A percentile compares a stretch with the other conserved stretches of the same genome.
Evolutionary conservation across 2,888 invertebrate genomes (phyloP).

Genomic region (Eupithecia tripunctaria): DNA sequence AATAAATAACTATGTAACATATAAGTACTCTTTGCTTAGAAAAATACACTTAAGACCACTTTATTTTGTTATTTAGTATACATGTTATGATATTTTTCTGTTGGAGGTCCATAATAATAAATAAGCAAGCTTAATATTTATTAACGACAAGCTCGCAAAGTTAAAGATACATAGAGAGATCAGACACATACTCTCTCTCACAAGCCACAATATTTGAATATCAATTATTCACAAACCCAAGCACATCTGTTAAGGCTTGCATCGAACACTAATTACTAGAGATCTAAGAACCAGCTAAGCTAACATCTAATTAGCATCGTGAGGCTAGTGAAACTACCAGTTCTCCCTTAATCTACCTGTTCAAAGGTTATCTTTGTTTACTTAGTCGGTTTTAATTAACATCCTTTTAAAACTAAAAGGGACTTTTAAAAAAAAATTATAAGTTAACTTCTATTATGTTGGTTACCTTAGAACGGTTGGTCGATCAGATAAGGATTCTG

Average conservation of each 20-base stretch:
- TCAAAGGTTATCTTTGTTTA: slow-evolving; percentile 42
- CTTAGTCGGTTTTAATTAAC: slow-evolving; percentile 35
- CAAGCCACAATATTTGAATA: not conserved
- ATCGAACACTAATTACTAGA: slow-evolving; percentile 24
- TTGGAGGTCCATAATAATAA: too few relatives aligned
- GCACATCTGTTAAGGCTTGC: slow-evolving; percentile 6
- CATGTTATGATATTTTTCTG: too few relatives aligned
- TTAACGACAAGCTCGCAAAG: not conserved
- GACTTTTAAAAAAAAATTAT: not conserved
- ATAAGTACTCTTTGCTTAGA: too few relatives aligned
- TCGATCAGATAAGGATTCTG: not conserved
- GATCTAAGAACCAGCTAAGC: slow-evolving; percentile 17
- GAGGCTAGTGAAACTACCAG: slow-evolving; percentile 37
- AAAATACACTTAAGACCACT: too few relatives aligned
- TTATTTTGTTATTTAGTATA: too few relatives aligned
- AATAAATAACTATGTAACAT: too few relatives aligned
- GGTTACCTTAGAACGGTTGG: not conserved
- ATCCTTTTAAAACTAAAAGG: not conserved
- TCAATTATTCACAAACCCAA: slow-evolving; percentile 6
- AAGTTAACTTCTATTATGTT: not conserved
- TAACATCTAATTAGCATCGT: slow-evolving; percentile 39
- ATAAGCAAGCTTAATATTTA: too few relatives aligned
- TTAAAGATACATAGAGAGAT: not conserved
- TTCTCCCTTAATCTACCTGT: slow-evolving; percentile 36
- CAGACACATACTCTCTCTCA: too few relatives aligned